Evolutionary conservation across 2,797 vertebrate genomes (phyloP), one percentile per base, ranked within the genome.

Genomic region (Valencia hispanica): DNA sequence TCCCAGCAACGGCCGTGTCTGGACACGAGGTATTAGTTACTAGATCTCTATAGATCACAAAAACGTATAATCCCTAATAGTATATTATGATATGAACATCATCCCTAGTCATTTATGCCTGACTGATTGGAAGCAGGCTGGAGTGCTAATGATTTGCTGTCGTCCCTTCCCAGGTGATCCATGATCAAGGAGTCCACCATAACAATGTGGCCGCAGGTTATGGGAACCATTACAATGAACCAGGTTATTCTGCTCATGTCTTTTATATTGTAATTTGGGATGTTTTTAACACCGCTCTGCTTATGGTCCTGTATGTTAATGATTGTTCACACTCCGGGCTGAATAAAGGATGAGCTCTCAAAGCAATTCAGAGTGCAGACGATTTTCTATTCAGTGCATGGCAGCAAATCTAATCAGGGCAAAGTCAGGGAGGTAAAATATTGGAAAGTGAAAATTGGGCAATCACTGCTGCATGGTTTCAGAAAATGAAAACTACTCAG

Each of bases 11-110:
- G 32, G 82, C 92, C 83, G n/a, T 91, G 63, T 87, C 89, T 87
- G 92, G 96, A 89, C 94, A 94, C 94, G 96, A 94, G 97, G 97
- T 99, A 74, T 69, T 74, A 79, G 14, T 72, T 53, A n/a, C 5
- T 30, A 11, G 57, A 73, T 61, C 45, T 22, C 17, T 66, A 47
- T 8, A 73, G 73, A 43, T 55, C 18, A 2, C 41, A 68, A 72
- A 20, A 32, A 2, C n/a, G 27, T 41, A 12, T 4, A 15, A 22
- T 7, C 45, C 59, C 72, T 53, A 34, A 72, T 43, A 45, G 78
- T 69, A 50, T 57, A 43, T 63, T 10, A 20, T 36, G 11, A 66
- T 69, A 87, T 78, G 4, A 65, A 74, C 75, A 18, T 68, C 39
- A 66, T 25, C 63, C 55, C 25, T 41, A 53, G 48, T 72, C 63